Percentiles rank a stretch among this genome's conserved stretches.
Evolutionary conservation across 2,888 invertebrate species (phyloP).

Genomic region (Drosophila limbata): DNA sequence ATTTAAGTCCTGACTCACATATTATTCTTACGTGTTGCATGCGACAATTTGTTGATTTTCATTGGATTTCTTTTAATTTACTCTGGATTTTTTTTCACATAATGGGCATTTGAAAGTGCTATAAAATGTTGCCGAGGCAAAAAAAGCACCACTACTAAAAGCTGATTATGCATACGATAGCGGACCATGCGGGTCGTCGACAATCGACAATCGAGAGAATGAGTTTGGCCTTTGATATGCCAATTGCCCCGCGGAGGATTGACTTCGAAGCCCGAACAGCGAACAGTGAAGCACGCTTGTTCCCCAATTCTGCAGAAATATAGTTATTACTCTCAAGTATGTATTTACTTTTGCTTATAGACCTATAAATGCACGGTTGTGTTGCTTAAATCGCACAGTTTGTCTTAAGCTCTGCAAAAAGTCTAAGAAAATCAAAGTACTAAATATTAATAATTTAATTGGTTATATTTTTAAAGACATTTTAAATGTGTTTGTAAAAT

Average conservation of each 20-base stretch:
- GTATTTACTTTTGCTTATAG: background rate
- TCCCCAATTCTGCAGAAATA: conserved; percentile 25
- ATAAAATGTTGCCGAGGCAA: conserved; percentile 9
- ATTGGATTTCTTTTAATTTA: background rate
- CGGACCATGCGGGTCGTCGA: conserved; percentile 36
- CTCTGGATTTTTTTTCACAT: background rate
- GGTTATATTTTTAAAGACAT: no score
- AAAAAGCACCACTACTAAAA: background rate
- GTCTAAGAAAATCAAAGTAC: no score
- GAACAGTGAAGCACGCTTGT: conserved; percentile 24
- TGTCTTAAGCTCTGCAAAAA: background rate
- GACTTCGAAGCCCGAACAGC: conserved; percentile 13
- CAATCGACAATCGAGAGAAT: background rate
- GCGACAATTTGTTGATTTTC: background rate
- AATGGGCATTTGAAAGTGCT: conserved; percentile 12
- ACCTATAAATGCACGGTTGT: background rate
- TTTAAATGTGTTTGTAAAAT: no score
- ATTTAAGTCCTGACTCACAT: conserved; percentile 1
- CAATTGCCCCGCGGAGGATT: conserved; percentile 24
- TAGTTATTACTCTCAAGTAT: background rate
- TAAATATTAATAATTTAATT: no score
- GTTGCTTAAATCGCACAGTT: background rate
- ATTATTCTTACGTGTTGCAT: background rate
- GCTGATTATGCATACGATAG: conserved; percentile 28
- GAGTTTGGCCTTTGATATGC: conserved; percentile 25